Evolutionary conservation across 2,113 vertebrate species (phyloP).

Genomic region (Rhinoptilus africanus): DNA sequence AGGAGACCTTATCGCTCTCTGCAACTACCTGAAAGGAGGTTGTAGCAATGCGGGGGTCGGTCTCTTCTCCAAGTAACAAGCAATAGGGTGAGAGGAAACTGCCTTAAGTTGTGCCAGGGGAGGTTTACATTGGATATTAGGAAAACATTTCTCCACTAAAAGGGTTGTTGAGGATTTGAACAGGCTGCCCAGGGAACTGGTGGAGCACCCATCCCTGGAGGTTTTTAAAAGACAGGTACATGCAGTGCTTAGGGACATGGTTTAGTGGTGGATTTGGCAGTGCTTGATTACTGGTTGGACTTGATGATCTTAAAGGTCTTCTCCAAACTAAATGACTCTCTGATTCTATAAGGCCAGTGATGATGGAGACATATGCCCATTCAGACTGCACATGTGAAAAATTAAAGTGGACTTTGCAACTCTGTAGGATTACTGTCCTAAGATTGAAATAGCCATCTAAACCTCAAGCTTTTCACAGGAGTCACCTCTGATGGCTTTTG

Average conservation of each 20-base stretch:
- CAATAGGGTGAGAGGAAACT: background rate
- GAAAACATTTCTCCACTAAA: background rate
- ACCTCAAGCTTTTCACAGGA: background rate
- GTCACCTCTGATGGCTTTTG: background rate
- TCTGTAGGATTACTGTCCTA: background rate
- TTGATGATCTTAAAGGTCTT: background rate
- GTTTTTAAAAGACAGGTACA: background rate
- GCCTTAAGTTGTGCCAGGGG: background rate
- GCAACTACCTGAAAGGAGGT: background rate
- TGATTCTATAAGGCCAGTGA: background rate
- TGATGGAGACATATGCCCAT: background rate
- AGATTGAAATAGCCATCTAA: background rate
- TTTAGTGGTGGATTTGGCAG: background rate
- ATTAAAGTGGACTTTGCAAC: background rate
- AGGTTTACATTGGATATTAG: background rate
- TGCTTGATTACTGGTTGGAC: background rate
- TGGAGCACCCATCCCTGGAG: background rate
- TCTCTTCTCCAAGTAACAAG: background rate
- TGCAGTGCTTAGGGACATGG: background rate
- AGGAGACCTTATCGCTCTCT: background rate
- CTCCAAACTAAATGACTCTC: background rate
- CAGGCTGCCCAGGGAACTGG: background rate
- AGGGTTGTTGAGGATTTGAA: background rate
- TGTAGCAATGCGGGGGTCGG: background rate
- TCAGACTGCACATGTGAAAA: background rate